Evolutionary conservation across 2,888 invertebrate species (phyloP).

Genomic region (Neelides folsomi): DNA sequence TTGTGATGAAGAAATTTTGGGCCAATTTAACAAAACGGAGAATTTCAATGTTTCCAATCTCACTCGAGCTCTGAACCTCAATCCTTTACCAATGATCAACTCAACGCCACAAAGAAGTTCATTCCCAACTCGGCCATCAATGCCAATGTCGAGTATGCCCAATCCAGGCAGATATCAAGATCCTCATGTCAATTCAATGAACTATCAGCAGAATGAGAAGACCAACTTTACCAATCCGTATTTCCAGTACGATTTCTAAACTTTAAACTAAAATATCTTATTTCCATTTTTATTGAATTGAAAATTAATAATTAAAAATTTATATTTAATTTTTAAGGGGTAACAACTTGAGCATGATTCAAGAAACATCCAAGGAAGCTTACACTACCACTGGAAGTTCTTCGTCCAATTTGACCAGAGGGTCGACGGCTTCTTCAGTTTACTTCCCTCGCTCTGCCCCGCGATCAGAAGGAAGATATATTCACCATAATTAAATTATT

Average conservation of each 20-base stretch:
- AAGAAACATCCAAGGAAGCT: conserved; percentile 28
- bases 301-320: neutral
- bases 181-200: neutral
- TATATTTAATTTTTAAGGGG: conserved; percentile 8
- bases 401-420: conserved; percentile 14
- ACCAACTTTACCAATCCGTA: neutral
- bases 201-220: neutral
- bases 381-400: conserved; percentile 25
- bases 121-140: too few species aligned
- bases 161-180: too few species aligned
- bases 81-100: conserved; percentile 17
- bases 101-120: conserved; percentile 23
- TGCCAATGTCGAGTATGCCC: too few species aligned
- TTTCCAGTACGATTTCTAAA: neutral
- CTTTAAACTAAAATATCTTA: neutral
- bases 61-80: conserved; percentile 15
- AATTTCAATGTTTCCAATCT: conserved; percentile 26
- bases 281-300: neutral
- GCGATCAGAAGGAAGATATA: too few species aligned
- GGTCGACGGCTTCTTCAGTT: too few species aligned
- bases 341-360: conserved; percentile 27
- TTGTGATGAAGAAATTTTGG: conserved; percentile 11
- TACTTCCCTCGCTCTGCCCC: too few species aligned
- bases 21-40: conserved; percentile 7
- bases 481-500: too few species aligned